Evolutionary conservation across 2,797 vertebrate genomes (phyloP).

Genomic region (Lacerta agilis): DNA sequence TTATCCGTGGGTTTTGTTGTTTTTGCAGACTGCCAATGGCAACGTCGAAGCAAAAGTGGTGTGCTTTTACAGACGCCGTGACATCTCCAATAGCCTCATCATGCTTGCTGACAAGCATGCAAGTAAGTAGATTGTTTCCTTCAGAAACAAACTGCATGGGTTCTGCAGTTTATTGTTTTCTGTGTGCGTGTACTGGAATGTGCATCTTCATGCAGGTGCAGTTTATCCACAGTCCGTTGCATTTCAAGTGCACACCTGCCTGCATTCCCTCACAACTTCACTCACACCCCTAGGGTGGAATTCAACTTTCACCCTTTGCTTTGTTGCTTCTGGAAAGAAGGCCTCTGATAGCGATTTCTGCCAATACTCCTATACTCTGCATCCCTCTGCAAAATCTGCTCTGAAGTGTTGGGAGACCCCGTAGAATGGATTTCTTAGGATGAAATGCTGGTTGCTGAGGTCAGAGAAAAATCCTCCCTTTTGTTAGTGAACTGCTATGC

Average conservation of each 20-base stretch:
- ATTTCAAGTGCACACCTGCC: not conserved
- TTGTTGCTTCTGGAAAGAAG: not conserved
- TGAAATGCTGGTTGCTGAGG: too few relatives aligned
- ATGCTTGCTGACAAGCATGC: slow-evolving; percentile 98
- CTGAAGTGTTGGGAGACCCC: too few relatives aligned
- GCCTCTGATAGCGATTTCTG: too few relatives aligned
- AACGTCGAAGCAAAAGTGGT: slow-evolving; percentile 99
- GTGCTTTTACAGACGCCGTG: slow-evolving; percentile 96
- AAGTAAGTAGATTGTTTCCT: slow-evolving; percentile 84
- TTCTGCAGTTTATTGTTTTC: not conserved
- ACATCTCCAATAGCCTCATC: slow-evolving; percentile 98
- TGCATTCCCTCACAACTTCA: not conserved
- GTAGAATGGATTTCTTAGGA: too few relatives aligned
- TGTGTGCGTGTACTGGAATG: not conserved
- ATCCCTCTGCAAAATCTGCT: too few relatives aligned
- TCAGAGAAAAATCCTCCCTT: too few relatives aligned
- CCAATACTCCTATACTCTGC: too few relatives aligned
- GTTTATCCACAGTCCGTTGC: not conserved
- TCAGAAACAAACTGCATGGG: slow-evolving; percentile 19
- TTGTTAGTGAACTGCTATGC: too few relatives aligned
- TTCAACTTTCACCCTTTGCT: not conserved
- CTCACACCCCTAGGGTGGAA: not conserved
- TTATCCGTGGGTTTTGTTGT: slow-evolving; percentile 57
- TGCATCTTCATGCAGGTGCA: not conserved
- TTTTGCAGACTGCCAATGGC: slow-evolving; percentile 92